Evolutionary conservation across 2,113 vertebrate species (phyloP), one percentile per base, ranked within the genome.

Genomic region (Sapajus apella): DNA sequence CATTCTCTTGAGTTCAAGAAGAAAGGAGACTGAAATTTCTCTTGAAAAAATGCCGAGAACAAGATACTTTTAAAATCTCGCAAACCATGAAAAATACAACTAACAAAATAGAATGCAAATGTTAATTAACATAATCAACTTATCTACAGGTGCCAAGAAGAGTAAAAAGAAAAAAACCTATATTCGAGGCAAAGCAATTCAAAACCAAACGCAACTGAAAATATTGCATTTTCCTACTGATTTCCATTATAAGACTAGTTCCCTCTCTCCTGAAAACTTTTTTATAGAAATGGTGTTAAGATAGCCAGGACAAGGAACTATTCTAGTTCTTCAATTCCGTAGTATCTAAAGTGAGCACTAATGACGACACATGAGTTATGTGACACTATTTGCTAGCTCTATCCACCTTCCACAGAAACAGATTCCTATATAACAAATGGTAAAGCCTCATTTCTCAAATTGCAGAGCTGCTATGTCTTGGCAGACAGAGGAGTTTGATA

Each of bases 1-100:
- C 72, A 45, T 66, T 72, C 40, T 76, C 83, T 90, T 92, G 61
- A 93, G 47, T 93, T 64, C 77, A 85, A 91, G 58, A 97, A 79
- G n/a, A 80, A 93, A 73, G 18, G 27, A n/a, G 23, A 82, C 11
- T 91, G n/a, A 94, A 89, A 82, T 61, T 45, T 43, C 64, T 95
- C 92, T 95, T 6, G 4, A 73, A 91, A 93, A 94, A 85, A 72
- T 83, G 58, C 40, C 68, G 1, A 96, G 40, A 92, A 47, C 50
- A 87, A 92, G 68, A 23, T 72, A 95, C 66, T 88, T 73, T 82
- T 55, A 86, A 95, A 81, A 52, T 79, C 72, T 79, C 90, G 21
- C 40, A 95, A 92, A 95, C 55, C 72, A 91, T 55, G 50, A 95
- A 93, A 95, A 96, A 87, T 23, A 37, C 82, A 94, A 43, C 84